These are phyloP conservation scores for Nixonia krombeini DNA, from an alignment of 1,140 invertebrate species.

Conservation along the genomic window DNA sequence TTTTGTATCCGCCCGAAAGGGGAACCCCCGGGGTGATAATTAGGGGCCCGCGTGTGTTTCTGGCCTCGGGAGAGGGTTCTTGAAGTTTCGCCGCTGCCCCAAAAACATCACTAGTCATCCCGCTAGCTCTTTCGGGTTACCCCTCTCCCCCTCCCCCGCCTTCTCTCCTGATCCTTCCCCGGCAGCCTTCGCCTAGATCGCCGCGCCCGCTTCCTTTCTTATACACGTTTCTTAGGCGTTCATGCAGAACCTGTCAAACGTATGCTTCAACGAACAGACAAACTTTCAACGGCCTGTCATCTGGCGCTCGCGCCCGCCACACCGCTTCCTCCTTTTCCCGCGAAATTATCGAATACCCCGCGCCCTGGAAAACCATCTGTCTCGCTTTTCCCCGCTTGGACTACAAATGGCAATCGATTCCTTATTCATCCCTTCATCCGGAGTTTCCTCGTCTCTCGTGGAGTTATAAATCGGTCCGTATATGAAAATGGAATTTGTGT, in stretches of 20 bases:
- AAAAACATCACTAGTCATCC: constrained; percentile 64
- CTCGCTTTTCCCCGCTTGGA: constrained; percentile 12
- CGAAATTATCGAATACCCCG: constrained; percentile 14
- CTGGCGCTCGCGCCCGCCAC: constrained; percentile 10
- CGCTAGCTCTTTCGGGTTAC: background rate
- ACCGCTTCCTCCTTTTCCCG: constrained; percentile 15
- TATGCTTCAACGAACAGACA: constrained; percentile 13
- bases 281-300: constrained; percentile 30
- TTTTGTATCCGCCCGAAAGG: constrained; percentile 51
- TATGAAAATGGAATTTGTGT: too few relatives aligned
- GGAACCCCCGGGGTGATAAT: constrained; percentile 64
- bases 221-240: background rate
- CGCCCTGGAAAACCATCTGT: constrained; percentile 34
- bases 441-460: too few relatives aligned
- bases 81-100: constrained; percentile 61
- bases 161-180: constrained; percentile 23
- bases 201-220: constrained; percentile 7
- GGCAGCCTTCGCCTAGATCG: constrained; percentile 4
- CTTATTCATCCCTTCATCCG: too few relatives aligned
- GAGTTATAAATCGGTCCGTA: too few relatives aligned
- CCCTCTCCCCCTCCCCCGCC: constrained; percentile 12
- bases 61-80: constrained; percentile 55
- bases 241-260: constrained; percentile 13
- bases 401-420: too few relatives aligned
- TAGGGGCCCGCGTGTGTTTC: constrained; percentile 64